Evolutionary conservation across 2,797 vertebrate species (phyloP), one percentile per base, ranked within the genome.

Genomic region (Phalanger gymnotis): DNA sequence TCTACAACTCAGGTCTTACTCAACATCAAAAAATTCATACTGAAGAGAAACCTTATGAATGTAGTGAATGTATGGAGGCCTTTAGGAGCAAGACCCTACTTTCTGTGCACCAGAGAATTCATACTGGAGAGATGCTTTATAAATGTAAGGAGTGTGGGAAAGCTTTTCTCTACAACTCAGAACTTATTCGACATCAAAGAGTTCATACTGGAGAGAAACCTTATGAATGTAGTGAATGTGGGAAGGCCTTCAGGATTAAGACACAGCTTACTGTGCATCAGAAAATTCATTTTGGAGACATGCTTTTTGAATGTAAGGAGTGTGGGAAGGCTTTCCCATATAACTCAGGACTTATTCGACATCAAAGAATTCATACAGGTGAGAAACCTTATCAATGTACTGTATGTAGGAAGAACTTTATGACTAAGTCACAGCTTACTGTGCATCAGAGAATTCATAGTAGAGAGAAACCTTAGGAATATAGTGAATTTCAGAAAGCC

Each of bases 1-100:
- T 96, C 91, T 98, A 98, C 93, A 98, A 98, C n/a, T 97, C 98
- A 90, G 98, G 98, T 93, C 97, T 98, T 10, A 97, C 98, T 93
- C 98, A 98, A 92, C 97, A 98, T 93, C 96, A 98, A 94, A 97
- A 98, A 96, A 98, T 97, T 94, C 98, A 98, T 58, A 98, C 98
- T 47, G 97, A 98, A 91, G 97, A 98, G 96, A 98, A 98, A 94
- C 98, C 97, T 87, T 97, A 98, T 52, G 95, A 97, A 93, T 98
- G 98, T 90, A 97, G 97, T 92, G 97, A 97, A 1, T 98, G 98
- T 95, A 97, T 96, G 19, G 97, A 98, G 94, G 92, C 96, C n/a
- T 98, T 98, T 92, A 97, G 96, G 95, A 97, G 98, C 92, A 97
- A 97, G 28, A 96, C 97, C 56, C 96, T 96, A 57, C 98, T 98